These are phyloP conservation scores for Ceratina calcarata DNA, from an alignment of 1,140 invertebrate genomes.

Conservation along the genomic window DNA sequence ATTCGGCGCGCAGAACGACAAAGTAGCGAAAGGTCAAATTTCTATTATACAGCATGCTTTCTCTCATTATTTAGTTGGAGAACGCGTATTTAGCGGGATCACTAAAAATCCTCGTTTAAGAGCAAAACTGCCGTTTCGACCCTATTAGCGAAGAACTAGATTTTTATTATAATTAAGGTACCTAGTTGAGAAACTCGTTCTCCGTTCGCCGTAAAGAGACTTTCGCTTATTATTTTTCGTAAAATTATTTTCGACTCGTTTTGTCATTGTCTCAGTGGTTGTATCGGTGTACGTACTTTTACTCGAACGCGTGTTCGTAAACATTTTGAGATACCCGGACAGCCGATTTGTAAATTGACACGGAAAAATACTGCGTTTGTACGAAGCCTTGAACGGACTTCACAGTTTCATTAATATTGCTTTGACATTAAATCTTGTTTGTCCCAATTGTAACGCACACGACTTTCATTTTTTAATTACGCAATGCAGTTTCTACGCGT, in stretches of 20 bases:
- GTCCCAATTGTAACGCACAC: conserved; percentile 6
- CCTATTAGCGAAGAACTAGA: conserved; percentile 18
- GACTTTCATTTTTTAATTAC: conserved; percentile 27
- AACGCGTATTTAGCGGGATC: conserved; percentile 32
- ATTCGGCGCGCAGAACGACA: background rate
- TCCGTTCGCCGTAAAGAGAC: conserved; percentile 9
- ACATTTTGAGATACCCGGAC: background rate
- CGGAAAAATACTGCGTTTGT: too few relatives aligned
- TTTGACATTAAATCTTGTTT: background rate
- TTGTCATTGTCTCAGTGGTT: too few relatives aligned
- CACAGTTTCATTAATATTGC: background rate
- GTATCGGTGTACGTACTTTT: too few relatives aligned
- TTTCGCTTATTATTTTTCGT: conserved; percentile 17
- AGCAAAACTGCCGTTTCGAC: conserved; percentile 3
- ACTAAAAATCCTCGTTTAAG: conserved; percentile 45
- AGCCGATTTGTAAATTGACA: too few relatives aligned
- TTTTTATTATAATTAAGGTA: conserved; percentile 30
- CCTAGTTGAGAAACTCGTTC: background rate
- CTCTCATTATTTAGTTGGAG: conserved; percentile 42
- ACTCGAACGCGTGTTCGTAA: background rate
- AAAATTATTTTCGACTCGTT: too few relatives aligned
- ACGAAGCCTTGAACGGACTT: too few relatives aligned
- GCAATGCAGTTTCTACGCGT: background rate
- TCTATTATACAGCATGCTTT: conserved; percentile 42
- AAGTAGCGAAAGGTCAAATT: conserved; percentile 26